Base-by-base conservation (phyloP, 2,113 vertebrate species). In the Notothenia coriiceps region DNA sequence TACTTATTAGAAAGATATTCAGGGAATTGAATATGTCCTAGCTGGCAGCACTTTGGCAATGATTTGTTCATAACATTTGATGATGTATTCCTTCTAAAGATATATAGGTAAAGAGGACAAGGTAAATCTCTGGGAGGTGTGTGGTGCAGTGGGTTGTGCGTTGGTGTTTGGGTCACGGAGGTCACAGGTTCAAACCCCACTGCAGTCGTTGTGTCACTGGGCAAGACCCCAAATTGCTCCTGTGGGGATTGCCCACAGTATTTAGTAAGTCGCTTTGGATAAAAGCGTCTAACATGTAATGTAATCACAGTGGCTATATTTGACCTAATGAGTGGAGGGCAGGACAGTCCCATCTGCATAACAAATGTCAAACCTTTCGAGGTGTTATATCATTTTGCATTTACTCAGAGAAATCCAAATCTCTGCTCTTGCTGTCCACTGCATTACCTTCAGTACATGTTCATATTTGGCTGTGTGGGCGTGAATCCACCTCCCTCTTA, bases 381-480 rank as follows among this genome's bases (percentile, higher is more conserved):
- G 5, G 2, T 52, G 10, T 14, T 73, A 40, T 40, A 40, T 40
- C 5, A 40, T 40, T 40, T 40, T 40, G 29, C 75, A 56, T 80
- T 22, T 22, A 43, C 44, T 47, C 15, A 18, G 35, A 61, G 20
- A 55, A 82, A 71, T 52, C 43, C 5, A 70, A 70, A 70, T 54
- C 43, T 74, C 70, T 72, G 49, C 44, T 71, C 50, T 15, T 25
- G 22, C 74, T 49, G 17, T 60, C 77, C 55, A 35, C 79, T 60
- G 63, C 61, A 56, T 52, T 71, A 67, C 72, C 75, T 63, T 6
- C 35, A 40, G 35, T 40, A 69, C 52, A 57, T 60, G 70, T 69
- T 86, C 51, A 40, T 61, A 77, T 85, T 65, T 83, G 71, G 35
- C 71, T 55, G 61, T 66, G 76, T 66, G 87, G 87, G 86, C 57